Conservation (phyloP, 2,888 invertebrate genomes). For the Ectropis crepuscularia region DNA sequence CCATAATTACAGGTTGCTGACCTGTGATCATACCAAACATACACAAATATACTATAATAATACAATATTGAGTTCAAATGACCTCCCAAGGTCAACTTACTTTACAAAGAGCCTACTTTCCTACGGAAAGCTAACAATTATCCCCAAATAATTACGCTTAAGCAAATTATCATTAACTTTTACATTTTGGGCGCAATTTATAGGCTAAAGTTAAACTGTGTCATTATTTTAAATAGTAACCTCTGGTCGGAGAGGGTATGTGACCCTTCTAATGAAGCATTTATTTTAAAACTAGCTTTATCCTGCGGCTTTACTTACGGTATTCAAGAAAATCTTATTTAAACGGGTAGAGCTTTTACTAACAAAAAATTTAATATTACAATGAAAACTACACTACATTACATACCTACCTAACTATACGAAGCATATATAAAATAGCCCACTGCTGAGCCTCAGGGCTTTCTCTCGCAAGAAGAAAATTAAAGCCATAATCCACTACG, state of each 20-base stretch:
- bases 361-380: too few species aligned
- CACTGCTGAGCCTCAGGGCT: too few species aligned
- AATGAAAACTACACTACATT: too few species aligned
- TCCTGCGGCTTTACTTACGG: neutral
- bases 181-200: constrained; percentile 24
- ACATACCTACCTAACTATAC: too few species aligned
- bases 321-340: too few species aligned
- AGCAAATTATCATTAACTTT: constrained; percentile 31
- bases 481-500: too few species aligned
- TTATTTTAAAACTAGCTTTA: neutral
- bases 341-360: too few species aligned
- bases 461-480: too few species aligned
- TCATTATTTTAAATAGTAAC: constrained; percentile 29
- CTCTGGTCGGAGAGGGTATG: constrained; percentile 13
- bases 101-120: constrained; percentile 5
- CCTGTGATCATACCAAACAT: neutral
- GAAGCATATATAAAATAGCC: too few species aligned
- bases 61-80: neutral
- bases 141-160: constrained; percentile 17
- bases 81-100: constrained; percentile 1
- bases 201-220: constrained; percentile 19
- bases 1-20: neutral
- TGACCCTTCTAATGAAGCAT: constrained; percentile 9
- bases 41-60: too few species aligned
- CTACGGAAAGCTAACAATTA: constrained; percentile 14